These are phyloP conservation scores for Arizona elegans DNA, from an alignment of 2,113 vertebrate genomes.

Conservation along the genomic window DNA sequence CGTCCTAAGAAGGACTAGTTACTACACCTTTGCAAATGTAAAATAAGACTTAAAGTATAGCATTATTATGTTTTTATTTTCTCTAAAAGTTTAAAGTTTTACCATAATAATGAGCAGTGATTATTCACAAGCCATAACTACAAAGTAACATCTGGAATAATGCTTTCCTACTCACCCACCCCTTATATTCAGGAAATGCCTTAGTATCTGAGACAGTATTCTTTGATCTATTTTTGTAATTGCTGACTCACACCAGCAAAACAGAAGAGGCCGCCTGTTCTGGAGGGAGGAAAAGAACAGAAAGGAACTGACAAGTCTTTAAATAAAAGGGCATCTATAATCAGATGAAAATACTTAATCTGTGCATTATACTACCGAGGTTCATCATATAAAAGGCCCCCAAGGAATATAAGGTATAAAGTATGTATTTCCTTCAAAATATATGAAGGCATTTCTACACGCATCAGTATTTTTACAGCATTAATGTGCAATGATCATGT, in stretches of 20 bases:
- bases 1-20: background rate
- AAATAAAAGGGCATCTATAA: background rate
- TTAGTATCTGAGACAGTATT: background rate
- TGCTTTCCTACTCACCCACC: background rate
- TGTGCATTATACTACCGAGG: background rate
- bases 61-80: background rate
- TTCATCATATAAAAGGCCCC: background rate
- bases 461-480: background rate
- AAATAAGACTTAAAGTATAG: background rate
- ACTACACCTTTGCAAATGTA: background rate
- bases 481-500: background rate
- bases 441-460: background rate
- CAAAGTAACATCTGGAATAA: background rate
- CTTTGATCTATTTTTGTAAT: conserved; percentile 18
- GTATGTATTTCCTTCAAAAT: background rate
- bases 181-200: background rate
- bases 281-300: background rate
- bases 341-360: background rate
- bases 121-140: background rate
- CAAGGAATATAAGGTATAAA: background rate
- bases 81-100: background rate
- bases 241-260: conserved; percentile 8
- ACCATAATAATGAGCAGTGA: background rate
- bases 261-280: background rate
- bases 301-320: background rate